phyloP scores from a whole-genome alignment of 92 coral and sea anemone genomes.

The Paragorgia papillata region DNA sequence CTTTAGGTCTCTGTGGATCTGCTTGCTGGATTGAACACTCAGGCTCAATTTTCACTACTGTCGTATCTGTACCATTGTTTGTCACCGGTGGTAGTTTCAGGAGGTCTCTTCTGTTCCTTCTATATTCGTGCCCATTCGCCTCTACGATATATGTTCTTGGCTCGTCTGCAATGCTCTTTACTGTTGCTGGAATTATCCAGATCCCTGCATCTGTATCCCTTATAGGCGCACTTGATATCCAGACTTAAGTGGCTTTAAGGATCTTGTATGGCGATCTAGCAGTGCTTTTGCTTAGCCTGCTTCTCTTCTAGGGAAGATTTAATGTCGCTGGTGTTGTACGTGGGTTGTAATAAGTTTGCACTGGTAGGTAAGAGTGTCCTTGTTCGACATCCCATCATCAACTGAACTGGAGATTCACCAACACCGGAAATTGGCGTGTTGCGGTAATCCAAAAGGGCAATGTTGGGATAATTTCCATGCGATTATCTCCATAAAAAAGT shows the following conservation, averaged over 20 bases:
- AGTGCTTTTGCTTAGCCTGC: slow-evolving; percentile 9
- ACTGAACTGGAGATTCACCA: slow-evolving; percentile 54
- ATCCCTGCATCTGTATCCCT: slow-evolving; percentile 26
- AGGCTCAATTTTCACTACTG: too few species aligned
- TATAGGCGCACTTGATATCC: slow-evolving; percentile 44
- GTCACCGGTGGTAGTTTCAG: too few species aligned
- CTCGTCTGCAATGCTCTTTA: slow-evolving; percentile 8
- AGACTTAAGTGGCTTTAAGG: slow-evolving; percentile 25
- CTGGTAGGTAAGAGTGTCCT: too few species aligned
- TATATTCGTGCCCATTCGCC: too few species aligned
- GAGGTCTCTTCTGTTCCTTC: too few species aligned
- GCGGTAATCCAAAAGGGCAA: slow-evolving; percentile 44
- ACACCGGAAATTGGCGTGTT: slow-evolving; percentile 55
- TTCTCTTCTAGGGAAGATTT: slow-evolving; percentile 12
- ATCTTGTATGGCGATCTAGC: slow-evolving; percentile 10
- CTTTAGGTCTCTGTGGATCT: too few species aligned
- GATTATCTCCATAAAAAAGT: too few species aligned
- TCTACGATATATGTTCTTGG: too few species aligned
- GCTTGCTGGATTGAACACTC: too few species aligned
- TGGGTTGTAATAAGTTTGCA: too few species aligned
- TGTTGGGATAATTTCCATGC: slow-evolving; percentile 50
- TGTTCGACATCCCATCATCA: slow-evolving; percentile 46
- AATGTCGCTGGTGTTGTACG: slow-evolving; percentile 8
- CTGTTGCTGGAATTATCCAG: slow-evolving; percentile 65
- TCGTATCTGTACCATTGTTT: too few species aligned